phyloP scores from a whole-genome alignment of 2,113 vertebrate species.

The Microcebus lehilahytsara region DNA sequence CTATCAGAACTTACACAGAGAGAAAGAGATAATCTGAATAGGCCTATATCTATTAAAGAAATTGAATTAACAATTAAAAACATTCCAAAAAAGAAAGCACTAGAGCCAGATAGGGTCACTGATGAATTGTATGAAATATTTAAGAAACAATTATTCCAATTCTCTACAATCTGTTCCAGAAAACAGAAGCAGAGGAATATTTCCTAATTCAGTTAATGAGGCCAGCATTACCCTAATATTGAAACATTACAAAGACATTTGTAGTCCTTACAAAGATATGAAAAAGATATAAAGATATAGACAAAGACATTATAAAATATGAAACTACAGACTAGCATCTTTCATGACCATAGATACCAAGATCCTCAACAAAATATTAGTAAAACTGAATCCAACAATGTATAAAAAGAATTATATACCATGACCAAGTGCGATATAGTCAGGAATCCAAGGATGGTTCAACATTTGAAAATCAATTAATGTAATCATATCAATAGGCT shows the following conservation, averaged over 20 bases:
- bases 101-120: neutral
- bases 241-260: neutral
- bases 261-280: too few relatives aligned
- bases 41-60: neutral
- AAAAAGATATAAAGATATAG: neutral
- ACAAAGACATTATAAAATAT: neutral
- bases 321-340: neutral
- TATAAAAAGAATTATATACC: neutral
- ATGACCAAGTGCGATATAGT: neutral
- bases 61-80: neutral
- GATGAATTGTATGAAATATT: neutral
- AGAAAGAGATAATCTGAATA: neutral
- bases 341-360: conserved; percentile 26
- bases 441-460: neutral
- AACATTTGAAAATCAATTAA: neutral
- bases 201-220: neutral
- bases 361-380: conserved; percentile 4
- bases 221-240: neutral
- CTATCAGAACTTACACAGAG: neutral
- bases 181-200: neutral
- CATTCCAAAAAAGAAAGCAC: neutral
- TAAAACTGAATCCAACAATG: neutral
- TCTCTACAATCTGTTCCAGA: neutral
- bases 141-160: neutral
- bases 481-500: neutral